phyloP scores from a whole-genome alignment of 2,113 vertebrate genomes.

The Onychostruthus taczanowskii region DNA sequence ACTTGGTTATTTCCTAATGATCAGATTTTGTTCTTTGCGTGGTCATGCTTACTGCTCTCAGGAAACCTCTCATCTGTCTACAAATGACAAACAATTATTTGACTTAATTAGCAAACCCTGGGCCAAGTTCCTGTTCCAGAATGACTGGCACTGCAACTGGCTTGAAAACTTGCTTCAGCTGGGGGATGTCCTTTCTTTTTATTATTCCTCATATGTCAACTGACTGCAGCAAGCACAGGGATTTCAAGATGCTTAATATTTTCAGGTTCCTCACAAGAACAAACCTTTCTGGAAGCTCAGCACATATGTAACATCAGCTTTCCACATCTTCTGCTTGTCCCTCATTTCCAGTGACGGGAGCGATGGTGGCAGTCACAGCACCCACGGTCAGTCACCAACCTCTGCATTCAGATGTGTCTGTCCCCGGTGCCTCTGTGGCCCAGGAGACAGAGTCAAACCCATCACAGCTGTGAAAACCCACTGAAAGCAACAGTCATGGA shows the following conservation, averaged over 20 bases:
- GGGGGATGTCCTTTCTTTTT: neutral
- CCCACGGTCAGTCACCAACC: accelerated
- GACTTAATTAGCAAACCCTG: constrained; percentile 22
- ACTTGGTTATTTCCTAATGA: constrained; percentile 28
- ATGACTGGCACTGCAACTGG: neutral
- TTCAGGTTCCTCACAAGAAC: neutral
- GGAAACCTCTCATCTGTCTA: neutral
- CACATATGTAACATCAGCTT: neutral
- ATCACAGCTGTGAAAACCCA: neutral
- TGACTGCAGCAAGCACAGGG: neutral
- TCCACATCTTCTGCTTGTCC: neutral
- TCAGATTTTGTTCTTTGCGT: constrained; percentile 6
- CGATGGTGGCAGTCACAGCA: neutral
- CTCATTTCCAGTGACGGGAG: neutral
- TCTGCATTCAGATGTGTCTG: neutral
- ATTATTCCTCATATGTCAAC: neutral
- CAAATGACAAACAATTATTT: constrained; percentile 1
- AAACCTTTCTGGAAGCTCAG: neutral
- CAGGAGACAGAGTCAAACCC: neutral
- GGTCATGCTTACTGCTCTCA: constrained; percentile 18
- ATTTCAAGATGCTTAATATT: neutral
- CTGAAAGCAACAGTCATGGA: neutral
- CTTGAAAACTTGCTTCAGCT: neutral
- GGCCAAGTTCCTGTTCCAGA: constrained; percentile 4
- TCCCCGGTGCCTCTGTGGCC: accelerated